Conservation (phyloP, 2,113 vertebrate genomes). For the Mugil cephalus region DNA sequence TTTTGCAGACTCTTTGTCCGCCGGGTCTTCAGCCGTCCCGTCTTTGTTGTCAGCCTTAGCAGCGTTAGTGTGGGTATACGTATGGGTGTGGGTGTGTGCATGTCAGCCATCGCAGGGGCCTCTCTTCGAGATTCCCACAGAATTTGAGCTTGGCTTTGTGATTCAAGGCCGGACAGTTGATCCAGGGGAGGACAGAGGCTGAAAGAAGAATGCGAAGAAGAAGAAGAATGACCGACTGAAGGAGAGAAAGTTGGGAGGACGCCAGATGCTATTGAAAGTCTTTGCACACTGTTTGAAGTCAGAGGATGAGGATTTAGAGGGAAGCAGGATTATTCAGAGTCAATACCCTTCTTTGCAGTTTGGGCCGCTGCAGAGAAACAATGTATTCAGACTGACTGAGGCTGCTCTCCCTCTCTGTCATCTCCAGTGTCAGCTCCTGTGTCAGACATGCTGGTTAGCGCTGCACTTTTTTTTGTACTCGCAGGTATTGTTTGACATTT, state of each 20-base stretch:
- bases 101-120: conserved; percentile 56
- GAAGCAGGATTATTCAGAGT: conserved; percentile 81
- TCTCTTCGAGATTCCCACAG: conserved; percentile 74
- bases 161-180: conserved; percentile 75
- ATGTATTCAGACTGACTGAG: conserved; percentile 32
- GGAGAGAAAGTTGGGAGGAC: conserved; percentile 77
- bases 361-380: conserved; percentile 55
- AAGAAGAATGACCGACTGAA: conserved; percentile 74
- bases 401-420: conserved; percentile 36
- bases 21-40: conserved; percentile 47
- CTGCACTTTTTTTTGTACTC: conserved; percentile 18
- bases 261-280: conserved; percentile 79
- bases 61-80: conserved; percentile 17
- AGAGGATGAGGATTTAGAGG: conserved; percentile 78
- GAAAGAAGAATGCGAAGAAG: conserved; percentile 69
- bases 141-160: conserved; percentile 75
- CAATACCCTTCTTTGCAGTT: conserved; percentile 71
- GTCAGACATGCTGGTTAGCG: conserved; percentile 38
- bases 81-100: conserved; percentile 27
- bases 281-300: conserved; percentile 79
- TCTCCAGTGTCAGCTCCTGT: conserved; percentile 27
- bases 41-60: conserved; percentile 67
- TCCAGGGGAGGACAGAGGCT: conserved; percentile 76
- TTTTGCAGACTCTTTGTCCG: conserved; percentile 63
- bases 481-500: conserved; percentile 14